Evolutionary conservation across 1,140 invertebrate genomes (phyloP), one percentile per base, ranked within the genome.

Genomic region (Diabrotica undecimpunctata): DNA sequence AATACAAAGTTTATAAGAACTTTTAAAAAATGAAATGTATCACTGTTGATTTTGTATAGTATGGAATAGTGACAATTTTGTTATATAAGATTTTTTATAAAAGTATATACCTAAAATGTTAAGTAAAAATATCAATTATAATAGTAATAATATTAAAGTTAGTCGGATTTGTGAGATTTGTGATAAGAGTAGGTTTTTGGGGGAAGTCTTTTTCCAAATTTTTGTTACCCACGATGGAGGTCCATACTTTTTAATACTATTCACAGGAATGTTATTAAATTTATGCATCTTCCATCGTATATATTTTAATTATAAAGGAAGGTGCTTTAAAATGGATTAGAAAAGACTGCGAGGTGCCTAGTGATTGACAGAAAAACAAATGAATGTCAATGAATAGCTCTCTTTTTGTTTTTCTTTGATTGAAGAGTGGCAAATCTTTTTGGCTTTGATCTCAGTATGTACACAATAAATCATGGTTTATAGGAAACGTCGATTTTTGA

Each of bases 291-390:
- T 46, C 5, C n/a, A 8, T 46, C 41, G 41, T 46, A 46, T n/a
- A 39, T 59, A 64, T 62, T 54, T 55, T 54, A 56, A 66, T 64
- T 65, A 39, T 51, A 57, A 63, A 13, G 54, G 65, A 56, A 56
- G 70, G 70, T 69, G 70, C 68, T 70, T 64, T 72, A 64, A 64
- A 59, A 67, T 60, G 53, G 61, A 67, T 67, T 72, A 56, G 71
- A 69, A 68, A 70, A 75, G 74, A 75, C 74, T 75, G 74, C 64
- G 72, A 66, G 74, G 74, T 75, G 74, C 74, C 74, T 75, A 71
- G 66, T 66, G 67, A 64, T 64, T 64, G 62, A 64, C 62, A 68
- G 66, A 53, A 63, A 61, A 62, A 69, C 51, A 61, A 68, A 64
- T 65, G 54, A 65, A 64, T 72, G 66, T 72, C 62, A 69, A 70